These are phyloP conservation scores for Heteromyza rotundicornis DNA, from an alignment of 2,888 invertebrate genomes.

Conservation along the genomic window DNA sequence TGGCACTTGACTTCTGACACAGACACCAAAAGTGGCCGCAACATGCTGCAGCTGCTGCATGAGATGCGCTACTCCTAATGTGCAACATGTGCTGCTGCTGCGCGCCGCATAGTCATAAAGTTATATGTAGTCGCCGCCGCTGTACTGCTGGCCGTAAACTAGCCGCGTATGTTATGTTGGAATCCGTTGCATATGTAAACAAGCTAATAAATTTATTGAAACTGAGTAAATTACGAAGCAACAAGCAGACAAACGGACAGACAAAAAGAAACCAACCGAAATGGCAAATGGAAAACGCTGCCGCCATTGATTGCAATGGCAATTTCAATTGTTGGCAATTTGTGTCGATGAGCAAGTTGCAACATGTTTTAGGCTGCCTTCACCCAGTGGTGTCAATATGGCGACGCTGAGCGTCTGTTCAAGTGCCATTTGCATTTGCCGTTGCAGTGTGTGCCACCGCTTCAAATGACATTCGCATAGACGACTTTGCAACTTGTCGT, in stretches of 20 bases:
- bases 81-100: background rate
- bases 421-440: background rate
- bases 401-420: background rate
- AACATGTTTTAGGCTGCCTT: no score
- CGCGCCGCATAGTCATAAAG: no score
- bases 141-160: background rate
- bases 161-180: background rate
- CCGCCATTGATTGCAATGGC: background rate
- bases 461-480: background rate
- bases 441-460: background rate
- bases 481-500: background rate
- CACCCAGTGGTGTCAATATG: background rate
- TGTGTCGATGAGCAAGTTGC: background rate
- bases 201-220: conserved; percentile 41
- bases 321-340: background rate
- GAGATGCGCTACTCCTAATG: background rate
- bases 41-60: background rate
- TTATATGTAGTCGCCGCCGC: background rate
- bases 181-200: conserved; percentile 32
- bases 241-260: background rate
- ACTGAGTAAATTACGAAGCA: conserved; percentile 4
- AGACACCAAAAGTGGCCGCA: background rate
- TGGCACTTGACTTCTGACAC: background rate
- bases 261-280: background rate
- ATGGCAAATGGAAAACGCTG: background rate